Percentiles rank a stretch among this genome's conserved stretches.
phyloP scores from a whole-genome alignment of 2,113 vertebrate species.

The Phyllostomus hastatus region DNA sequence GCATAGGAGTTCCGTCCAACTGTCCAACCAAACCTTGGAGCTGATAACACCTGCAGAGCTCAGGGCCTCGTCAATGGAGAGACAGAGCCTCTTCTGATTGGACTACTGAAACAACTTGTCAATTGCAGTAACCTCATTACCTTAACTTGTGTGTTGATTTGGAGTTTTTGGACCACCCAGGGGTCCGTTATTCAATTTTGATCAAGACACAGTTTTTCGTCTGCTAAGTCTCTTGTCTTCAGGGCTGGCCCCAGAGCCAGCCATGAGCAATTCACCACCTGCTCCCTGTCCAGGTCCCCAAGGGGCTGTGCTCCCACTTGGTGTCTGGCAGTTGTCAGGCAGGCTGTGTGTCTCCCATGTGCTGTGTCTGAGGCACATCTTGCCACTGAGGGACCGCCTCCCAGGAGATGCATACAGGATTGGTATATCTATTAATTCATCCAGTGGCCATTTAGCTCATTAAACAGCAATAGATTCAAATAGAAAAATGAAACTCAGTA shows the following conservation, averaged over 20 bases:
- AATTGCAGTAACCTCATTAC: background rate
- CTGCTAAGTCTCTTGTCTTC: background rate
- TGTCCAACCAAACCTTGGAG: background rate
- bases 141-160: background rate
- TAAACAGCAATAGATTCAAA: constrained; percentile 50
- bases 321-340: background rate
- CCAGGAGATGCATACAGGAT: background rate
- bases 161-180: background rate
- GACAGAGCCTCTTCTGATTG: background rate
- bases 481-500: constrained; percentile 33
- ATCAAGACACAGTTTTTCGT: background rate
- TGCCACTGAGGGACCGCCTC: background rate
- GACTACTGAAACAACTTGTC: background rate
- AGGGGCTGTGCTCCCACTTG: background rate
- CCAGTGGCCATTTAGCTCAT: constrained; percentile 47
- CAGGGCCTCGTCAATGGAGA: background rate
- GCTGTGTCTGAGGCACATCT: background rate
- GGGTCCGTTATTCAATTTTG: background rate
- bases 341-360: background rate
- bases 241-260: background rate
- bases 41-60: background rate
- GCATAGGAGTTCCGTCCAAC: background rate
- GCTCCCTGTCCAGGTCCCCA: background rate
- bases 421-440: background rate
- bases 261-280: background rate